Conservation (phyloP, 2,797 vertebrate genomes). For the Chelonia mydas region DNA sequence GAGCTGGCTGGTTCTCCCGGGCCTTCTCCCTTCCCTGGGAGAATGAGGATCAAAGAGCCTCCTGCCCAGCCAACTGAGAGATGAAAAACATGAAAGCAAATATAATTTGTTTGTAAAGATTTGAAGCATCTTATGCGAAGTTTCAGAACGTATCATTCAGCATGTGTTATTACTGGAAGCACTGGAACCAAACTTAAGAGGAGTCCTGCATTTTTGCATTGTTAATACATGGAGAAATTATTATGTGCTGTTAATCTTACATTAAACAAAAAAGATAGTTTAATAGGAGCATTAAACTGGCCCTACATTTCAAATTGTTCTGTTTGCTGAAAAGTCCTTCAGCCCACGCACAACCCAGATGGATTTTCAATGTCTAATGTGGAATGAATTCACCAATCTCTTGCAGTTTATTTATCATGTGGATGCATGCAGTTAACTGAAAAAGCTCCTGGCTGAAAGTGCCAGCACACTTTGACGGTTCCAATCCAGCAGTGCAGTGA, state of each 20-base stretch:
- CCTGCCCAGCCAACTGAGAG: neutral
- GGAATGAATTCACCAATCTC: neutral
- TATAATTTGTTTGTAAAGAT: neutral
- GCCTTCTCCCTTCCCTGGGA: too few relatives aligned
- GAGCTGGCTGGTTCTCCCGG: too few relatives aligned
- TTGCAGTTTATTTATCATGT: neutral
- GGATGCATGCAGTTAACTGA: neutral
- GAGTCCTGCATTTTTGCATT: neutral
- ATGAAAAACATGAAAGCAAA: neutral
- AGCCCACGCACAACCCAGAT: neutral
- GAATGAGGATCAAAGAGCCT: too few relatives aligned
- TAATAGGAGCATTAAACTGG: neutral
- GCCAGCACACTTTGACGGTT: neutral
- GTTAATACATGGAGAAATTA: neutral
- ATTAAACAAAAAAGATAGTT: neutral
- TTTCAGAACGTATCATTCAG: neutral
- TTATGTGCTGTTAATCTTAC: neutral
- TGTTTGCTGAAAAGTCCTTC: neutral
- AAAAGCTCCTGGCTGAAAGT: neutral
- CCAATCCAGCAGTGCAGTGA: neutral
- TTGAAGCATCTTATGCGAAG: neutral
- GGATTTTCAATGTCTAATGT: neutral
- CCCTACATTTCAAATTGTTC: neutral
- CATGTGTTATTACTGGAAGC: neutral
- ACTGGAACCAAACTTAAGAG: neutral